Evolutionary conservation across 2,797 vertebrate genomes (phyloP), one percentile per base, ranked within the genome.

Genomic region (Pogoniulus pusillus): DNA sequence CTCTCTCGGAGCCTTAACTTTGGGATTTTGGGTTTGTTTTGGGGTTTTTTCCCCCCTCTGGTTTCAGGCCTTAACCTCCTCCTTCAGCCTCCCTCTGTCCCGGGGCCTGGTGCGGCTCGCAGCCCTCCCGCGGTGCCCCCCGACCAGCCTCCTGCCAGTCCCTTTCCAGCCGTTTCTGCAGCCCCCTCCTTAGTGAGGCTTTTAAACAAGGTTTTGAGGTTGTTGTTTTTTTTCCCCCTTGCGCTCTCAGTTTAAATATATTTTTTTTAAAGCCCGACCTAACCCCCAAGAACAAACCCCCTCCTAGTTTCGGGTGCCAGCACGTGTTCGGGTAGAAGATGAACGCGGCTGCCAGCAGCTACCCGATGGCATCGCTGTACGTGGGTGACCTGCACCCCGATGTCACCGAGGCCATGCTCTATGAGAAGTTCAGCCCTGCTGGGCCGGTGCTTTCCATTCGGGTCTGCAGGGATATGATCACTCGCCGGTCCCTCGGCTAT

Each of bases 391-490:
- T 99, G 98, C 99, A 99, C 98, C 98, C 99, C 62, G 99, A 99
- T 63, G 99, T 99, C 97, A 99, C 99, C 37, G 99, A 99, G 97
- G 99, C 99, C 82, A 99, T 99, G 99, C 98, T 99, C 87, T 99
- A 99, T 0, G 99, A 99, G 98, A 99, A 99, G 97, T 99, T 99
- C 98, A 99, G 99, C 96, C 99, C 99, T 0, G 99, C 99, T 10
- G 99, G 99, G 72, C 99, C 99, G 32, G 99, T 99, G 57, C 98
- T 99, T 80, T 99, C 99, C 90, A 99, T 99, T 95, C 98, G 99
- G 73, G 99, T 99, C 41, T 99, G 99, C 97, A 96, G 99, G 68
- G 99, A 99, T 77, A 99, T 99, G 99, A 99, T 99, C 98, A 99
- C 99, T 93, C 98, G 99, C 45, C 97, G 99, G 10, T 99, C 99